Conservation (phyloP, 2,113 vertebrate genomes). For the Eubucco bourcierii region DNA sequence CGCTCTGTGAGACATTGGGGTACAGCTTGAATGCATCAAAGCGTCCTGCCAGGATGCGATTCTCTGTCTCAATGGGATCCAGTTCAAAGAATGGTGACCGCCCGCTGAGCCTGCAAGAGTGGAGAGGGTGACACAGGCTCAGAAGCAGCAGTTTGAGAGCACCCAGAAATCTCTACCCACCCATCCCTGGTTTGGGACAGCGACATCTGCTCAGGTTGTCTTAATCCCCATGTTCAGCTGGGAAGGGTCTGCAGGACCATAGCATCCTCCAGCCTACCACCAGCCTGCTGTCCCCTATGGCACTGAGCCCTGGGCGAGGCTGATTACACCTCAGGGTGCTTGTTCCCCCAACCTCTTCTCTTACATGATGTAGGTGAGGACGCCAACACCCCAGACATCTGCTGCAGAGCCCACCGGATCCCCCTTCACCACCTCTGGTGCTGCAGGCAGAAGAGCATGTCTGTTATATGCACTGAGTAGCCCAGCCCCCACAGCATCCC, state of each 20-base stretch:
- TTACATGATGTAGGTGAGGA: conserved; percentile 96
- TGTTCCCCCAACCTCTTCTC: not conserved
- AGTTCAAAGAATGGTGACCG: conserved; percentile 89
- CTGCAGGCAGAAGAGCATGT: conserved; percentile 66
- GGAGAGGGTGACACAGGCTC: not conserved
- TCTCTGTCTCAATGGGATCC: conserved; percentile 87
- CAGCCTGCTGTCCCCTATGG: not conserved
- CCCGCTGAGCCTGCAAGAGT: conserved; percentile 87
- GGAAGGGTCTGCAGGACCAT: not conserved
- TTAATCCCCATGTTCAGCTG: not conserved
- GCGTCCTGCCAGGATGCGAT: conserved; percentile 89
- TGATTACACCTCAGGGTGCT: not conserved
- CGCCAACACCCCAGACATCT: conserved; percentile 93
- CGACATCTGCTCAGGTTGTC: not conserved
- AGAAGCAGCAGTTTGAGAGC: rapidly evolving
- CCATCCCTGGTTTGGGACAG: not conserved
- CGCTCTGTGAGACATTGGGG: conserved; percentile 96
- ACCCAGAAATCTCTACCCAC: not conserved
- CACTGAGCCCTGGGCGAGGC: rapidly evolving
- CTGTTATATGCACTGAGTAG: not conserved
- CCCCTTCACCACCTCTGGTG: conserved; percentile 96
- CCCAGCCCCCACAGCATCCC: not conserved
- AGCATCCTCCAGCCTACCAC: not conserved
- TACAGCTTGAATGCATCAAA: conserved; percentile 95
- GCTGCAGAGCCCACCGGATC: conserved; percentile 93